A percentile compares a stretch with the other conserved stretches of the same genome.
Conservation (phyloP, 2,888 invertebrate genomes). For the Plusia festucae region DNA sequence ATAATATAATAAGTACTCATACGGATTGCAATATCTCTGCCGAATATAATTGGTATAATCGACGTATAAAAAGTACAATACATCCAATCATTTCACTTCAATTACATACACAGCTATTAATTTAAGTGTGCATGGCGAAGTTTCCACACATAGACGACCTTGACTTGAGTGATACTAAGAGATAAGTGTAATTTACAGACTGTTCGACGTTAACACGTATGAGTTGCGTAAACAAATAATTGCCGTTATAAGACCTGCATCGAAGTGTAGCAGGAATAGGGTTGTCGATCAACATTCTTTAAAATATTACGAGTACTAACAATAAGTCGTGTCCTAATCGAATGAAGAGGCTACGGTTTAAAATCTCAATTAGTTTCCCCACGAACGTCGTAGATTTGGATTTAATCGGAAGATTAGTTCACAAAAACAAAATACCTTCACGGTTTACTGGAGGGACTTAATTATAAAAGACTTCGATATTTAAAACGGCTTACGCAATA, state of each 20-base stretch:
- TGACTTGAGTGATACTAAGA: slow-evolving; percentile 62
- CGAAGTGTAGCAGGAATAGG: slow-evolving; percentile 63
- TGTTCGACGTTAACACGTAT: slow-evolving; percentile 52
- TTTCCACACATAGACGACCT: slow-evolving; percentile 59
- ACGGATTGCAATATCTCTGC: background rate
- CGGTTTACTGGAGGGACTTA: slow-evolving; percentile 8
- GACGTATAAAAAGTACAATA: slow-evolving; percentile 15
- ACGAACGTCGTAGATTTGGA: background rate
- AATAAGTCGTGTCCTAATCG: slow-evolving; percentile 5
- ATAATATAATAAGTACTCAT: background rate
- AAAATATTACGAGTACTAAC: too few relatives aligned
- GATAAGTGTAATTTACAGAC: slow-evolving; percentile 61
- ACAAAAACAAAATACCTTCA: background rate
- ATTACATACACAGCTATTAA: slow-evolving; percentile 8
- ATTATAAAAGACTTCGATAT: slow-evolving; percentile 9
- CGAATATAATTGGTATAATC: slow-evolving; percentile 12
- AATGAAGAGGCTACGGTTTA: slow-evolving; percentile 12
- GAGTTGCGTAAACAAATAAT: slow-evolving; percentile 70
- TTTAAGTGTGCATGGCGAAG: slow-evolving; percentile 5
- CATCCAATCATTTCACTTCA: slow-evolving; percentile 5
- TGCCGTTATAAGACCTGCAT: slow-evolving; percentile 72
- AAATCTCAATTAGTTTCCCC: slow-evolving; percentile 17
- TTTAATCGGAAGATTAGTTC: background rate
- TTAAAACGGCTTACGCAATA: slow-evolving; percentile 13
- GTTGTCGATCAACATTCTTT: slow-evolving; percentile 35